Conservation (phyloP, 1,140 invertebrate species). For the Anastrepha ludens region DNA sequence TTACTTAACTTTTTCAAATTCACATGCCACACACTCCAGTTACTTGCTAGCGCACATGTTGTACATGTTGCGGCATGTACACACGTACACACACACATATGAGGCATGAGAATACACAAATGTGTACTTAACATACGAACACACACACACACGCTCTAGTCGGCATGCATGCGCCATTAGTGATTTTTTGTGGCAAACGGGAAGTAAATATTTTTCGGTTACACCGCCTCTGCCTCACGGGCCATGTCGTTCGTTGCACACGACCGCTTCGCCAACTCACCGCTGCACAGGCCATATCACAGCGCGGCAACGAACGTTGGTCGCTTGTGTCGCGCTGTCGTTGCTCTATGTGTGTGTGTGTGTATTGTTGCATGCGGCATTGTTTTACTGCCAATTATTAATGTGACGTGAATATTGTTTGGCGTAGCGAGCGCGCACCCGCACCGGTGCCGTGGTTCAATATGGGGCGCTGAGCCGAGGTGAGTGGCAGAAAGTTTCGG, state of each 20-base stretch:
- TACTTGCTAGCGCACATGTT: background rate
- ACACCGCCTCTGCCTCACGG: conserved; percentile 16
- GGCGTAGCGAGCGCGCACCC: background rate
- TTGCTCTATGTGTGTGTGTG: background rate
- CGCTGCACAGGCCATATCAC: background rate
- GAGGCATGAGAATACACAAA: background rate
- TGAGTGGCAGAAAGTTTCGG: background rate
- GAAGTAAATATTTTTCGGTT: conserved; percentile 41
- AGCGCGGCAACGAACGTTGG: background rate
- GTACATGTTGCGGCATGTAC: background rate
- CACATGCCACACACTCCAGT: conserved; percentile 13
- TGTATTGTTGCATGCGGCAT: background rate
- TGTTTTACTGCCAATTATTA: conserved; percentile 47
- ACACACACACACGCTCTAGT: background rate
- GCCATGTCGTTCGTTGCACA: conserved; percentile 20
- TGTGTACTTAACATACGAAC: too few relatives aligned
- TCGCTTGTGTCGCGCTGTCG: background rate
- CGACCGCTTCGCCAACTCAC: background rate
- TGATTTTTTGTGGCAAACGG: conserved; percentile 35
- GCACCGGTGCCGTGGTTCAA: background rate
- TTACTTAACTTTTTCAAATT: conserved; percentile 26
- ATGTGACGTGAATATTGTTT: conserved; percentile 23
- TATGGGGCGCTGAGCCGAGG: too few relatives aligned
- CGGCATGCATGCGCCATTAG: background rate
- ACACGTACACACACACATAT: background rate